Evolutionary conservation across 2,113 vertebrate species (phyloP), one percentile per base, ranked within the genome.

Genomic region (Mixornis gularis): DNA sequence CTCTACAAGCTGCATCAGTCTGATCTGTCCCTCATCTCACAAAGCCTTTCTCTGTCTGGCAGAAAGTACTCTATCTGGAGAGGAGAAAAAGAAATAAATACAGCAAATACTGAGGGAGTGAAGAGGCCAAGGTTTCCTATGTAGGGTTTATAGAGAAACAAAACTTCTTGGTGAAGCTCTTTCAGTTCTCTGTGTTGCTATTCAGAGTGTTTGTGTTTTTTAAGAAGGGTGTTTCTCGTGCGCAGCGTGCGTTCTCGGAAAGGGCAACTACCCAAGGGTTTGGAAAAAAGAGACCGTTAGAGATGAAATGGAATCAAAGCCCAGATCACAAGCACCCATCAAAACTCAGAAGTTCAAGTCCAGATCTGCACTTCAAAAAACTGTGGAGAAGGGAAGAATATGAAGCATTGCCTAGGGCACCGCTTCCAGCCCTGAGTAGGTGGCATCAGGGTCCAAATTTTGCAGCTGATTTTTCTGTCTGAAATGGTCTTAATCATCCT

Each of bases 1-100:
- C 77, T 92, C 87, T 30, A 79, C 22, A 69, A 85, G 70, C 81
- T 90, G 62, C 88, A 76, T 79, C 87, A 88, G 41, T 51, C 78
- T 36, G 43, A 88, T 29, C 70, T 9, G 3, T 34, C 87, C 73
- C 88, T 85, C 51, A 80, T 83, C 88, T 77, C 84, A 95, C 86
- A 97, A 92, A 96, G 89, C 94, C 83, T 62, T 79, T 53, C 91
- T 89, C 89, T 94, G 92, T 85, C 44, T 87, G 84, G 79, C 79
- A 87, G 79, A 96, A 94, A 93, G 69, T 4, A 16, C 72, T 90
- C 85, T 66, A 63, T 74, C 80, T 74, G 89, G 80, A 92, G 78
- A 84, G 55, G 74, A 93, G 91, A 86, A 92, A 92, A 90, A 90
- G 92, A 96, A 96, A 94, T 93, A 96, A 96, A 97, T 93, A 93